A percentile compares a stretch with the other conserved stretches of the same genome.
phyloP scores from a whole-genome alignment of 92 coral and sea anemone species.

The Hydrozoanthus gracilis region DNA sequence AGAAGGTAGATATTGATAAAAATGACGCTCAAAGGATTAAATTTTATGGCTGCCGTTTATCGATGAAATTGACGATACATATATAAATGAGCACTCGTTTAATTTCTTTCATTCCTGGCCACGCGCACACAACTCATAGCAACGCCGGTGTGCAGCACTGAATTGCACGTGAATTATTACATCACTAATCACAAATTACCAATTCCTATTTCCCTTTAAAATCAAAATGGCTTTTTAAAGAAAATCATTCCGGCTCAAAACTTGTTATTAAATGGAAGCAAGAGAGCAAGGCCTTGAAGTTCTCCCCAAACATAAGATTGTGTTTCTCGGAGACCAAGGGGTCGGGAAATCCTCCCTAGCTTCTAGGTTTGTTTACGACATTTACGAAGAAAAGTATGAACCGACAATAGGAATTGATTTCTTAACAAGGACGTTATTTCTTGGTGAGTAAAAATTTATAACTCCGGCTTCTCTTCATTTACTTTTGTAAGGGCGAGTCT shows the following conservation, averaged over 20 bases:
- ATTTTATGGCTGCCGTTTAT: too few relatives aligned
- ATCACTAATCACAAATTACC: constrained; percentile 17
- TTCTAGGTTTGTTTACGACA: constrained; percentile 80
- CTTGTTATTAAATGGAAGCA: constrained; percentile 18
- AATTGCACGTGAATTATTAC: constrained; percentile 15
- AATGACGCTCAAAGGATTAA: too few relatives aligned
- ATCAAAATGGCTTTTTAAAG: constrained; percentile 6
- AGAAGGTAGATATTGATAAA: too few relatives aligned
- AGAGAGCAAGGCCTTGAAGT: not conserved
- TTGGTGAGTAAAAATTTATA: constrained; percentile 66
- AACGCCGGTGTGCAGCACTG: constrained; percentile 3
- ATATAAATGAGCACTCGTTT: too few relatives aligned
- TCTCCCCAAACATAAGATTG: constrained; percentile 76
- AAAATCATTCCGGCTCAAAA: not conserved
- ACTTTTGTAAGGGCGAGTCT: too few relatives aligned
- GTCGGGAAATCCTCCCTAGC: constrained; percentile 97
- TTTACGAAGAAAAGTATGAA: constrained; percentile 85
- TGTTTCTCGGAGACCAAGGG: constrained; percentile 94
- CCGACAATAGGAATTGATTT: constrained; percentile 97
- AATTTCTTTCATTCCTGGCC: constrained; percentile 9
- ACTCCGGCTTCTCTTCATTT: not conserved
- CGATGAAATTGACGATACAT: too few relatives aligned
- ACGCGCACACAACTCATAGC: constrained; percentile 25
- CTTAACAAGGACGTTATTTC: constrained; percentile 79
- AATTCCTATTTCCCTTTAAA: not conserved